Percentiles rank a stretch among this genome's conserved stretches.
Evolutionary conservation across 2,113 vertebrate genomes (phyloP).

Genomic region (Microtus oregoni): DNA sequence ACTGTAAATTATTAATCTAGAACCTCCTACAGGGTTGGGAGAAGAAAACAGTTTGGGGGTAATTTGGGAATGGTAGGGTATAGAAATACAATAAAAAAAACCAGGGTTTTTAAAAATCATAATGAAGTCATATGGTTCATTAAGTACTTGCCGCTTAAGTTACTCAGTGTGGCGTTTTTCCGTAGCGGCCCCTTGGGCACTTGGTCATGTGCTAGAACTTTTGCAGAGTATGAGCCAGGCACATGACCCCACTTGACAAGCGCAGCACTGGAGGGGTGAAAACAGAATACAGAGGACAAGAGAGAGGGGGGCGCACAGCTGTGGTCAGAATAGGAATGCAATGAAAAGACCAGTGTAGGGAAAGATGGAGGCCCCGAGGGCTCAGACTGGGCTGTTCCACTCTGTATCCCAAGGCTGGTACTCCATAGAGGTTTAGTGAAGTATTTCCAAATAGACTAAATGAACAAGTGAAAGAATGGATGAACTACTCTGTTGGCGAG

Average conservation of each 20-base stretch:
- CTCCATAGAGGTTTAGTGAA: neutral
- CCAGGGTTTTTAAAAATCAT: neutral
- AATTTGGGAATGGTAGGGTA: neutral
- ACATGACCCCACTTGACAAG: neutral
- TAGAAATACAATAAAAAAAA: neutral
- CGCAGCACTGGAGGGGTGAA: neutral
- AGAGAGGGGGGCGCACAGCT: neutral
- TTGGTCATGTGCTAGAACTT: neutral
- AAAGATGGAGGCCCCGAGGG: neutral
- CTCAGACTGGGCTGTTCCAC: neutral
- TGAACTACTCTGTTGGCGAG: conserved; percentile 14
- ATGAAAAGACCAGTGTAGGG: conserved; percentile 20
- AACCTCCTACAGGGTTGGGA: neutral
- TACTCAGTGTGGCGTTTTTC: neutral
- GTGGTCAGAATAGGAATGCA: neutral
- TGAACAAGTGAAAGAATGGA: neutral
- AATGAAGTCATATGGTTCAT: neutral
- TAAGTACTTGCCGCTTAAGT: neutral
- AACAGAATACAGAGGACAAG: neutral
- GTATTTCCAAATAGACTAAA: conserved; percentile 36
- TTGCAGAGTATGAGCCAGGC: neutral
- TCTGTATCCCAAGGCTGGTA: neutral
- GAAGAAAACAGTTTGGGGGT: neutral
- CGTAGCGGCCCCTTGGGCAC: neutral
- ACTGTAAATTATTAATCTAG: neutral